A percentile compares a stretch with the other conserved stretches of the same genome.
Conservation (phyloP, 2,113 vertebrate species). For the Crotalus horridus region DNA sequence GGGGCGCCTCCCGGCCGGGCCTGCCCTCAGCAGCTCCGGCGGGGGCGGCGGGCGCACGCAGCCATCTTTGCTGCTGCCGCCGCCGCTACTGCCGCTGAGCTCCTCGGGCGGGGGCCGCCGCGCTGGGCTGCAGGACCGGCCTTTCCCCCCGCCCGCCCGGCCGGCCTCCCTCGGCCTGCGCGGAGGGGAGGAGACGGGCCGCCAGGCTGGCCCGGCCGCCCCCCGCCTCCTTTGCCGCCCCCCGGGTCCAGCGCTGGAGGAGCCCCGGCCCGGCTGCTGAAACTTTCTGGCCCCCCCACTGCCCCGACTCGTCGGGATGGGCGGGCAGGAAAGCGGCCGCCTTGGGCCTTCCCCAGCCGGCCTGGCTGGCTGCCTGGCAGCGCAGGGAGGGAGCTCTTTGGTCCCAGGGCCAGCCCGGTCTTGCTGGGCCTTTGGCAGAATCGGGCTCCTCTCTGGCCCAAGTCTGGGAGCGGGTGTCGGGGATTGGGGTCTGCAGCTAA, state of each 20-base stretch:
- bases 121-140: constrained; percentile 64
- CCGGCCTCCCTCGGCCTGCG: not conserved
- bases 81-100: constrained; percentile 19
- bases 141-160: constrained; percentile 51
- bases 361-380: no score
- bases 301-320: not conserved
- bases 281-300: not conserved
- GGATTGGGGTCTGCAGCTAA: not conserved
- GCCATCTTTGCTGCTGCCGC: constrained; percentile 82
- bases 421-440: no score
- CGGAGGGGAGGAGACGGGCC: not conserved
- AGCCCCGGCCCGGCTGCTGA: not conserved
- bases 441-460: not conserved
- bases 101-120: constrained; percentile 61
- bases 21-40: constrained; percentile 66
- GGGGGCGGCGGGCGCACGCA: constrained; percentile 65
- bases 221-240: not conserved
- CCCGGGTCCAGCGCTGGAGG: not conserved
- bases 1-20: constrained; percentile 43
- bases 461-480: no score
- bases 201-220: not conserved
- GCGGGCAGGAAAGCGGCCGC: not conserved
- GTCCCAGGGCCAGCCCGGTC: no score
- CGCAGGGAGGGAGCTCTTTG: no score
- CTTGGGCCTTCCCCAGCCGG: not conserved